phyloP scores from a whole-genome alignment of 2,797 vertebrate species.

The Synaphobranchus kaupii region DNA sequence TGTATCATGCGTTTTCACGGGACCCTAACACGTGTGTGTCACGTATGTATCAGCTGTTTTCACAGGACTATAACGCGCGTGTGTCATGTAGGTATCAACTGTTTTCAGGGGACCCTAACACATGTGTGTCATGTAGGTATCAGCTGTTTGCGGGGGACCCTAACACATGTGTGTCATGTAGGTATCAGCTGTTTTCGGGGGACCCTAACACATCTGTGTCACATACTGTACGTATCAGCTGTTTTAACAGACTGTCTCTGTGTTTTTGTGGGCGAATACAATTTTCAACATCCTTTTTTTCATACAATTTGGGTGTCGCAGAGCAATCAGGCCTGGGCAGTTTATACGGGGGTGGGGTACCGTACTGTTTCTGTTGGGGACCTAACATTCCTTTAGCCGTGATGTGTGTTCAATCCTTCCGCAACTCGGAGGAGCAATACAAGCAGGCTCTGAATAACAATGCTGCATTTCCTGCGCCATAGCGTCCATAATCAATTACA shows the following conservation, averaged over 20 bases:
- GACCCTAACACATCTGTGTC: no score
- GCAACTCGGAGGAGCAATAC: neutral
- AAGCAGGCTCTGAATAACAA: neutral
- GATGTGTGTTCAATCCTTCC: neutral
- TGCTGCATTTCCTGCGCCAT: neutral
- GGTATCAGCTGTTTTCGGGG: no score
- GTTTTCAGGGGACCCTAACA: no score
- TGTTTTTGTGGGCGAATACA: neutral
- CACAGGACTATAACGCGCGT: neutral
- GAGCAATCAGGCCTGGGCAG: neutral
- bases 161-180: no score
- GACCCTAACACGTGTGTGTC: no score
- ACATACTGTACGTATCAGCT: no score
- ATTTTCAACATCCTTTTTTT: neutral
- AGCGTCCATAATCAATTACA: conserved; percentile 4
- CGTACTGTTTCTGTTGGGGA: neutral
- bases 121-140: no score
- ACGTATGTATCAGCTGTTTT: neutral
- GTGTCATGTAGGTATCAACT: no score
- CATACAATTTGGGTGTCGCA: neutral
- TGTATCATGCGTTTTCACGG: no score
- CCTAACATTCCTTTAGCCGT: neutral
- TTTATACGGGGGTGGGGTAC: neutral
- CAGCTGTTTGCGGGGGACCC: no score
- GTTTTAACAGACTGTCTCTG: neutral